Evolutionary conservation across 2,113 vertebrate genomes (phyloP).

Genomic region (Elachura formosa): DNA sequence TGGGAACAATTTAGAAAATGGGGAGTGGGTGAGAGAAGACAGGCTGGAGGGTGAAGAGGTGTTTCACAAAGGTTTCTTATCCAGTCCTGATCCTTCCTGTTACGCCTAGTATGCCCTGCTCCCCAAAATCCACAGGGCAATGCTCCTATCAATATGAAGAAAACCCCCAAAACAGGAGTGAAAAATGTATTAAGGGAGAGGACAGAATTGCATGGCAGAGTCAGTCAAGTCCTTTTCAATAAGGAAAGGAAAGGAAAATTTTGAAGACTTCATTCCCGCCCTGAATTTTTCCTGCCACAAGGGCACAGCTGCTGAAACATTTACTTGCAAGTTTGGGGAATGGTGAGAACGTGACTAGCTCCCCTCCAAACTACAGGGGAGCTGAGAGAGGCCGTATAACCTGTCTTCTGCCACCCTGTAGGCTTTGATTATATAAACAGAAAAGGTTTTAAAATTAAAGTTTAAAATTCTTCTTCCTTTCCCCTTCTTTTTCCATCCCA

Average conservation of each 20-base stretch:
- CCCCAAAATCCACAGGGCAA: background rate
- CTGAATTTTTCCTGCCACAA: background rate
- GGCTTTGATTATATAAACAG: background rate
- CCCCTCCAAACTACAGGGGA: no score
- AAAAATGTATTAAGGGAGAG: background rate
- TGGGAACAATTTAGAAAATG: background rate
- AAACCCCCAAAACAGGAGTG: background rate
- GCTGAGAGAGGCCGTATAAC: background rate
- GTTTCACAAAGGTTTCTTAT: background rate
- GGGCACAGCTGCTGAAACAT: background rate
- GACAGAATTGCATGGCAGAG: background rate
- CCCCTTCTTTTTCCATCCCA: background rate
- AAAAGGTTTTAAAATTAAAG: background rate
- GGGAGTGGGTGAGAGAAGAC: background rate
- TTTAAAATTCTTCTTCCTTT: background rate
- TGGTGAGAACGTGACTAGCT: accelerated
- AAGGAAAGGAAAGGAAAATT: background rate
- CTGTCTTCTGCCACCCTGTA: background rate
- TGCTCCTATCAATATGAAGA: background rate
- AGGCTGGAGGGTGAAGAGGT: background rate
- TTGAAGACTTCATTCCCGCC: background rate
- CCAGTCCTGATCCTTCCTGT: background rate
- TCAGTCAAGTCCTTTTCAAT: background rate
- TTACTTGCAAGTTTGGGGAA: background rate
- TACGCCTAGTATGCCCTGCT: background rate